Evolutionary conservation across 2,888 invertebrate species (phyloP), one percentile per base, ranked within the genome.

Genomic region (Acrocyrtus sp.): DNA sequence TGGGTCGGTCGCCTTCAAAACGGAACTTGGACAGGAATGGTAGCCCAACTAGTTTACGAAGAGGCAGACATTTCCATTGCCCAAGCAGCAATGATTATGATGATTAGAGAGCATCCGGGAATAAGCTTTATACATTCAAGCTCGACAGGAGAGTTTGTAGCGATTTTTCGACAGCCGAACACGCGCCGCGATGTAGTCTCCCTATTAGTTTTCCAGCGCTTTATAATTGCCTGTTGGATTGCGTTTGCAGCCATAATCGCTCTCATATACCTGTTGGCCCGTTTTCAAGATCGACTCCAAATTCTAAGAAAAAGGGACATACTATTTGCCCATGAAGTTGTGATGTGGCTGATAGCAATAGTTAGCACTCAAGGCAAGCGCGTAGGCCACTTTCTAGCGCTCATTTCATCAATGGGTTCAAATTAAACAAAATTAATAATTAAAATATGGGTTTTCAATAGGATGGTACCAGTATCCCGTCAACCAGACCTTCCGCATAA

Each of bases 121-220:
- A 54, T 76, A 6, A 73, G 60, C 22, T 76, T 76, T 43, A 51
- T 76, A 3, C 72, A 63, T 15, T 34, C 62, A n/a, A 41, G 68
- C 5, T 24, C 67, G 8, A 10, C 45, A 15, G 61, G 66, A 1
- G 39, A 48, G 24, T 39, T 76, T 15, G 57, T 65, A 15, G 76
- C 76, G 2, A 34, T 69, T 19, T 76, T 76, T 51, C 43, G 53
- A 3, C 76, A 76, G 48, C 76, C 76, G 12, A 51, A 26, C 15
- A 47, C 56, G 1, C 48, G 17, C 21, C 2, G 12, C 2, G 24
- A 65, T 47, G 15, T 76, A 34, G 10, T 66, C n/a, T n/a, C n/a
- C n/a, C n/a, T n/a, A n/a, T n/a, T n/a, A n/a, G n/a, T n/a, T n/a
- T n/a, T n/a, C n/a, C n/a, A n/a, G n/a, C n/a, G n/a, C n/a, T n/a